These are phyloP conservation scores for Phocoena sinus DNA, from an alignment of 2,113 vertebrate species.

Conservation along the genomic window DNA sequence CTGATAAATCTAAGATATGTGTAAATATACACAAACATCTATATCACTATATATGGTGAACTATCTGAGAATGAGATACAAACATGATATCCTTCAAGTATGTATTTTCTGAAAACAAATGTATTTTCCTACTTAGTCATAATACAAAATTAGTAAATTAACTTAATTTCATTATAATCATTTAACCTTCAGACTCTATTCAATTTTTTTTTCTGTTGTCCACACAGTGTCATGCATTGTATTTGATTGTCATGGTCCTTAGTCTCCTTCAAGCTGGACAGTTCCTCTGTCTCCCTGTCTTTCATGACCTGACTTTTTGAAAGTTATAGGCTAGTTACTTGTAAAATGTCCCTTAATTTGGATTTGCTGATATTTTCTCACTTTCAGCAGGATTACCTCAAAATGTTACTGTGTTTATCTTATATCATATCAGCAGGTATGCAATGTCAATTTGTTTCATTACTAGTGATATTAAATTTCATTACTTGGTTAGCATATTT, in stretches of 20 bases:
- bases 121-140: background rate
- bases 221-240: background rate
- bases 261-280: background rate
- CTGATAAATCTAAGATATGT: background rate
- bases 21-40: background rate
- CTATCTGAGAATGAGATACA: background rate
- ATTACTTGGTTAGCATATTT: background rate
- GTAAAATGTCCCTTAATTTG: background rate
- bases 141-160: background rate
- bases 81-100: background rate
- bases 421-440: background rate
- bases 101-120: background rate
- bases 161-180: background rate
- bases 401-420: background rate
- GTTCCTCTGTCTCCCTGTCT: background rate
- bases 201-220: background rate
- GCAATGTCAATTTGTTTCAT: background rate
- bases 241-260: background rate
- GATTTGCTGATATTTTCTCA: background rate
- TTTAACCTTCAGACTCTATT: background rate
- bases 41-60: background rate
- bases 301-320: background rate
- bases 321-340: background rate
- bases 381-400: background rate
- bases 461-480: background rate